These are phyloP conservation scores for Zaprionus ghesquierei DNA, from an alignment of 1,140 invertebrate species.

Conservation along the genomic window DNA sequence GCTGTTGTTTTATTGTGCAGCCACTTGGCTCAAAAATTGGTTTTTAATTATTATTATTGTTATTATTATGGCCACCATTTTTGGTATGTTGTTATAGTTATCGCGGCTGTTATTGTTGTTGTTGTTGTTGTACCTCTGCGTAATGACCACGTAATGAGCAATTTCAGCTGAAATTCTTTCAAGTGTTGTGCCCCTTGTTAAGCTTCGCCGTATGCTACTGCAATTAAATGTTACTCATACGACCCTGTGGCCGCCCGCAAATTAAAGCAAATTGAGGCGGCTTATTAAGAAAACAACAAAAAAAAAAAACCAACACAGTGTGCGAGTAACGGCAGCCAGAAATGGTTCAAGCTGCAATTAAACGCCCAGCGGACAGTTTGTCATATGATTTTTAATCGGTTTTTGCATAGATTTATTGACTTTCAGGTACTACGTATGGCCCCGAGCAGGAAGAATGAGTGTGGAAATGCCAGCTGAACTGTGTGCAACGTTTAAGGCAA, in stretches of 20 bases:
- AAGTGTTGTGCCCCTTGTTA: slow-evolving; percentile 44
- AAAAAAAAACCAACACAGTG: slow-evolving; percentile 1
- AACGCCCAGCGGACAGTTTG: slow-evolving; percentile 53
- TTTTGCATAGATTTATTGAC: slow-evolving; percentile 77
- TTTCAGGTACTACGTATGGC: slow-evolving; percentile 2
- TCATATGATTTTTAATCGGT: slow-evolving; percentile 73
- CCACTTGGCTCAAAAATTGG: slow-evolving; percentile 62
- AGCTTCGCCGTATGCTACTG: slow-evolving; percentile 42
- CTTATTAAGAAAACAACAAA: slow-evolving; percentile 57
- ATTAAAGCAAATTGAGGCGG: slow-evolving; percentile 71
- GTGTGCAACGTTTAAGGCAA: slow-evolving; percentile 63
- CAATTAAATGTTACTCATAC: slow-evolving; percentile 80
- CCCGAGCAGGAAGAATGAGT: slow-evolving; percentile 63
- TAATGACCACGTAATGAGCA: slow-evolving; percentile 71
- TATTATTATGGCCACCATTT: slow-evolving; percentile 54
- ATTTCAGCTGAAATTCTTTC: slow-evolving; percentile 71
- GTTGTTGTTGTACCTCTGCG: slow-evolving; percentile 53
- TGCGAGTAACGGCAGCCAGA: slow-evolving; percentile 9
- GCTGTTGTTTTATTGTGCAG: slow-evolving; percentile 44
- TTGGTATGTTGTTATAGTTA: slow-evolving; percentile 23
- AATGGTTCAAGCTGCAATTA: slow-evolving; percentile 62
- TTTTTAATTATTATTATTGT: slow-evolving; percentile 80
- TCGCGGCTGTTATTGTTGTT: slow-evolving; percentile 23
- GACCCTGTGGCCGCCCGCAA: slow-evolving; percentile 75
- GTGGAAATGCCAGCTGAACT: slow-evolving; percentile 59